Percentiles rank a stretch among this genome's conserved stretches.
phyloP scores from a whole-genome alignment of 2,113 vertebrate genomes.

The Cynocephalus volans region DNA sequence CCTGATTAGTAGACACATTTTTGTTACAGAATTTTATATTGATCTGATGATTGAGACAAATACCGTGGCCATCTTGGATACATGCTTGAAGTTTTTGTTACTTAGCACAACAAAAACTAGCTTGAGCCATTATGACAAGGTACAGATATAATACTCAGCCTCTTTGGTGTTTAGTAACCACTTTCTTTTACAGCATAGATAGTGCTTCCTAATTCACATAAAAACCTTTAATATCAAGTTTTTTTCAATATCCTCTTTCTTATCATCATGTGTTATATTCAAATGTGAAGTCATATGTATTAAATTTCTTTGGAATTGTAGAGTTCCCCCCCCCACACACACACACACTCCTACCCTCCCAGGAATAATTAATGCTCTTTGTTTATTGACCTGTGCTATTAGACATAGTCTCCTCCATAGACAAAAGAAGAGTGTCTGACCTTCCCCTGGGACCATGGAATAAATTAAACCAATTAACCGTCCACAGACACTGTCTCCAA shows the following conservation, averaged over 20 bases:
- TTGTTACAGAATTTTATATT: not conserved
- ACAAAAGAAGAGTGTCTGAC: not conserved
- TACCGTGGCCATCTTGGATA: not conserved
- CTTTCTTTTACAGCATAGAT: not conserved
- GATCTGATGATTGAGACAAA: not conserved
- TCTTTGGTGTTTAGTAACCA: not conserved
- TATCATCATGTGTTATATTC: not conserved
- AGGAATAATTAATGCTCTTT: not conserved
- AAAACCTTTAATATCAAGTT: not conserved
- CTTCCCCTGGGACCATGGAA: not conserved
- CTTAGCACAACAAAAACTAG: not conserved
- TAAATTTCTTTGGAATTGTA: not conserved
- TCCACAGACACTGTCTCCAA: not conserved
- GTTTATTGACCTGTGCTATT: not conserved
- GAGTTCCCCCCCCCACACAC: too few species aligned
- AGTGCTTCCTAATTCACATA: not conserved
- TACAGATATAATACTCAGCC: not conserved
- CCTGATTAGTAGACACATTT: not conserved
- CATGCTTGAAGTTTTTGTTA: not conserved
- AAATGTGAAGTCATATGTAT: not conserved
- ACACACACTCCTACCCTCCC: too few species aligned
- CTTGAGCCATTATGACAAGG: not conserved
- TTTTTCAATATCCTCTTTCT: not conserved
- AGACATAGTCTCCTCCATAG: accelerated
- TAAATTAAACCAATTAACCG: not conserved